These are phyloP conservation scores for Pecten maximus DNA, from an alignment of 2,888 invertebrate species.

Conservation along the genomic window DNA sequence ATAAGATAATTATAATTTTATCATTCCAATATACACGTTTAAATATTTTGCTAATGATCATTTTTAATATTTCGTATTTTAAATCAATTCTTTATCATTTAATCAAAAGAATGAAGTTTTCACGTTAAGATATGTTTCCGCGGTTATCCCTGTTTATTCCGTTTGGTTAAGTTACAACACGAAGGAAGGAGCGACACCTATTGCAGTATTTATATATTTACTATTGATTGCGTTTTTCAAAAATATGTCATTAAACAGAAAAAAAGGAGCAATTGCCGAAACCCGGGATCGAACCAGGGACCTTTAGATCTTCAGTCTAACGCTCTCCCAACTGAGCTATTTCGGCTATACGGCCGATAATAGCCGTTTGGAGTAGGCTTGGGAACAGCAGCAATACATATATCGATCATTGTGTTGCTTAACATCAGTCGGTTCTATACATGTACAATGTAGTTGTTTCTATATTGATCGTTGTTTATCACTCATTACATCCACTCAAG, in stretches of 20 bases:
- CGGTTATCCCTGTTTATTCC: too few relatives aligned
- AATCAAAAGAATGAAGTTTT: too few relatives aligned
- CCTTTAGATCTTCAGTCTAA: constrained; percentile 35
- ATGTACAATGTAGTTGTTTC: not conserved
- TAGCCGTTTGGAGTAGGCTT: not conserved
- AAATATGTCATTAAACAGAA: not conserved
- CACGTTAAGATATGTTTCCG: too few relatives aligned
- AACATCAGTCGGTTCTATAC: not conserved
- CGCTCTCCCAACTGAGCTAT: constrained; percentile 35
- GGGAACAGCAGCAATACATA: not conserved
- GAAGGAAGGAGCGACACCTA: too few relatives aligned
- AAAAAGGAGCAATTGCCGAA: not conserved
- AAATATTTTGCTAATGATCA: not conserved
- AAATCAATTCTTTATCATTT: not conserved
- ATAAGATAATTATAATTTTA: not conserved
- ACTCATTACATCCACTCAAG: too few relatives aligned
- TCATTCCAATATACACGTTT: not conserved
- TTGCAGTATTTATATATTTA: too few relatives aligned
- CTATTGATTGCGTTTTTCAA: too few relatives aligned
- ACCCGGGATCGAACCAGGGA: constrained; percentile 35
- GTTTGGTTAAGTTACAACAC: too few relatives aligned
- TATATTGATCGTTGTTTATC: not conserved
- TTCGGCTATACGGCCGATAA: not conserved
- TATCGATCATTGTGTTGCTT: not conserved
- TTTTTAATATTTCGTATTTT: not conserved